Base-by-base conservation (phyloP, 2,113 vertebrate species). In the Gambusia holbrooki region DNA sequence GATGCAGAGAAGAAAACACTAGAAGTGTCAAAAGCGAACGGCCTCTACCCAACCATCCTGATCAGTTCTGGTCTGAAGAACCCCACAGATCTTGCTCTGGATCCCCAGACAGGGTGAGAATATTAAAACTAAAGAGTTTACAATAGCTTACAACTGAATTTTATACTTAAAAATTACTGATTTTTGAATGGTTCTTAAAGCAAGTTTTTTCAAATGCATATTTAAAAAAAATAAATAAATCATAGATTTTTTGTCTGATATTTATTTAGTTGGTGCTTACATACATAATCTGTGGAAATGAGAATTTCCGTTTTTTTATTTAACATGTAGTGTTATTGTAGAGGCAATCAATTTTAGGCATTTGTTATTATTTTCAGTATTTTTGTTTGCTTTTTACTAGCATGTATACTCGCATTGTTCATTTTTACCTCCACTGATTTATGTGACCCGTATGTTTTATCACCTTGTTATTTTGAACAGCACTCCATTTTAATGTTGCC, bases 21-120 rank as follows among this genome's bases (percentile, higher is more conserved):
- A 84, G 97, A 99, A 92, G 97, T 99, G 27, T 99, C 98, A 30
- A 99, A 99, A 93, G 95, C 98, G 71, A 98, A 94, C 17, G 98
- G 98, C 62, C 95, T 99, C 9, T 99, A 98, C 74, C 97, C 97
- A 4, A 97, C 97, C 0, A 89, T 97, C 64, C 95, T 99, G 25
- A 95, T 99, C 84, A 97, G 89, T 88, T 96, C 96, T 76, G 93
- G 93, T 29, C 93, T 99, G 74, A 97, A 96, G 87, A 98, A 96
- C 84, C 97, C 97, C 29, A 96, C 95, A 66, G 96, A 98, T 88
- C 90, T 99, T 28, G 95, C 90, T 73, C 93, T 99, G 86, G 96
- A 99, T 93, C 96, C 97, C 67, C 96, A 90, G 90, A 94, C 94
- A 79, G 97, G 97, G 97, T 99, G 94, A 77, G 95, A 8, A 17